Evolutionary conservation across 2,888 invertebrate species (phyloP), one percentile per base, ranked within the genome.

Genomic region (Orchesella flavescens): DNA sequence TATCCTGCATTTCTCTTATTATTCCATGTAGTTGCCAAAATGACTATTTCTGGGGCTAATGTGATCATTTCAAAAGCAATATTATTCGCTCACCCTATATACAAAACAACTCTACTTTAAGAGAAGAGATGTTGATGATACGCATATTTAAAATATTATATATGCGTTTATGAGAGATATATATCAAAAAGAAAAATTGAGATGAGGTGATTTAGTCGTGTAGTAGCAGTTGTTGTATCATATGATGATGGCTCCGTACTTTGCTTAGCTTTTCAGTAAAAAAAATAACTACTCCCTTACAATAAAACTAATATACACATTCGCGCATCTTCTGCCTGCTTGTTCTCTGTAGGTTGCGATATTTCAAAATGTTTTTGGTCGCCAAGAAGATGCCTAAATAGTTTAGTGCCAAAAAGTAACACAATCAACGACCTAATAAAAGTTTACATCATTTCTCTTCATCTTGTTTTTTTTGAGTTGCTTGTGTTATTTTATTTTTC

Each of bases 401-500:
- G 61, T 61, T 61, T 61, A 19, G 66, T 66, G 66, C 66, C 66
- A 66, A 69, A 53, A 46, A 46, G 53, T 46, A 46, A 69, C 23
- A 46, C 69, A 69, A 69, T 65, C 69, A 53, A 69, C 69, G 69
- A 69, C 69, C 69, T 69, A 69, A 69, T 69, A 69, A 69, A 69
- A 19, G 21, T 69, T 69, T 69, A 69, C 46, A 69, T 69, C 69
- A 69, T 21, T 23, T 66, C 44, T 44, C 66, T 44, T 69, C 44
- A 43, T 19, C 65, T n/a, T 19, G n/a, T 65, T 65, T 34, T 34
- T 65, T 61, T 24, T 24, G 23, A 24, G 21, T 24, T 9, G 61
- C 61, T 61, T 61, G 61, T 61, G 24, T 61, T 59, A 21, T 59
- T 59, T 61, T 59, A 21, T 59, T 59, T 59, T 59, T 59, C 59